Percentiles rank a stretch among this genome's conserved stretches.
Conservation (phyloP, 2,113 vertebrate genomes). For the Dromas ardeola region DNA sequence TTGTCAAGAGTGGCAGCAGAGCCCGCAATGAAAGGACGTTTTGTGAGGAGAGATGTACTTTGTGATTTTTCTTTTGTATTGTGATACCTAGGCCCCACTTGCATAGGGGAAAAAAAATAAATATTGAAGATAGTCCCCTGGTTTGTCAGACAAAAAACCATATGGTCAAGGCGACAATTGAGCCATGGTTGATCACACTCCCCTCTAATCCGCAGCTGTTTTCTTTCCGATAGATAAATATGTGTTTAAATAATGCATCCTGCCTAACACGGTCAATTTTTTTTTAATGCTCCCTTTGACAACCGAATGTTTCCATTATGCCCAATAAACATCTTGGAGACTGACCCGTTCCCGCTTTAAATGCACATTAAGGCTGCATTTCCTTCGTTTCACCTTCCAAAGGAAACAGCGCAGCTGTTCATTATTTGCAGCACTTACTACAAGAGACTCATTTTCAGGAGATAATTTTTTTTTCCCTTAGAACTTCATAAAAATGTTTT, state of each 20-base stretch:
- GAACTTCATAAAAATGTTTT: conserved; percentile 19
- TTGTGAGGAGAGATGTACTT: neutral
- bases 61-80: neutral
- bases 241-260: neutral
- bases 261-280: neutral
- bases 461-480: conserved; percentile 3
- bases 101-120: neutral
- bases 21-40: neutral
- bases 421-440: conserved; percentile 19
- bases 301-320: neutral
- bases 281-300: neutral
- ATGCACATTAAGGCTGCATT: neutral
- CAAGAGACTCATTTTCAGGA: conserved; percentile 18
- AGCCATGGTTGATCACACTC: neutral
- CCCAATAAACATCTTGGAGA: neutral
- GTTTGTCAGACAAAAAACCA: neutral
- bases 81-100: too few relatives aligned
- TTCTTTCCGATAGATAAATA: conserved; percentile 1
- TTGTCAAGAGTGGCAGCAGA: neutral
- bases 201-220: neutral
- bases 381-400: neutral
- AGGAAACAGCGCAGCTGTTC: conserved; percentile 1
- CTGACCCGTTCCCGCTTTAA: neutral
- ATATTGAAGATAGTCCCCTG: neutral
- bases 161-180: neutral